A percentile compares a stretch with the other conserved stretches of the same genome.
Conservation (phyloP, 2,113 vertebrate species). For the Oreochromis spilurus region DNA sequence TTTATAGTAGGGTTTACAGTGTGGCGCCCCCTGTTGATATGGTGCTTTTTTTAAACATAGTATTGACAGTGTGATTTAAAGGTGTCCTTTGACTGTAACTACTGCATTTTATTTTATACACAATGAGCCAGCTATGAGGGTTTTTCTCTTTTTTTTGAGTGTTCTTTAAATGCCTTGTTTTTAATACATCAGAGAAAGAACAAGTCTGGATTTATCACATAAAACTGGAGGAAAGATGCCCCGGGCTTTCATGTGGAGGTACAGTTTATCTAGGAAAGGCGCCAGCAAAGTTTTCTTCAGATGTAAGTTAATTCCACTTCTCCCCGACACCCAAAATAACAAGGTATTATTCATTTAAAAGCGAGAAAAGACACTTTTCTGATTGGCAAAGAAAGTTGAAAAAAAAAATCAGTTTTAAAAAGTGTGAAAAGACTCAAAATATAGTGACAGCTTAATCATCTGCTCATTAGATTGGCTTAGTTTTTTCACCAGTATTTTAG, state of each 20-base stretch:
- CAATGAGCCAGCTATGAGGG: neutral
- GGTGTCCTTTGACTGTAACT: neutral
- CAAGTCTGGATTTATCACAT: conserved; percentile 5
- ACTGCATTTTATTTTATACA: neutral
- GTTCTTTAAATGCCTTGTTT: neutral
- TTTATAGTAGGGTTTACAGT: conserved; percentile 4
- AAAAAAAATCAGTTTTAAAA: neutral
- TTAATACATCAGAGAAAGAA: neutral
- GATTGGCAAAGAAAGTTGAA: neutral
- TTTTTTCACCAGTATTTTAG: conserved; percentile 5
- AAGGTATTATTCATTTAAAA: conserved; percentile 17
- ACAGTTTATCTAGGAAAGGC: conserved; percentile 44
- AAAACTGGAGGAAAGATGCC: conserved; percentile 37
- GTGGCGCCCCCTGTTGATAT: conserved; percentile 52
- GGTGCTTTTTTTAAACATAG: neutral
- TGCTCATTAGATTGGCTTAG: conserved; percentile 8
- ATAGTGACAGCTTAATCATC: neutral
- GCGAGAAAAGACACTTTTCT: neutral
- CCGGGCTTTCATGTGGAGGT: conserved; percentile 26
- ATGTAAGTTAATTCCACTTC: conserved; percentile 32
- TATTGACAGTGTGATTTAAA: neutral
- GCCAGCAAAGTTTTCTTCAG: conserved; percentile 36
- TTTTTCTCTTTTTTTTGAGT: neutral
- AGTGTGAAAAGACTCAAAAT: neutral
- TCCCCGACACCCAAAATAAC: neutral